A percentile compares a stretch with the other conserved stretches of the same genome.
Evolutionary conservation across 37 sponge, comb jelly and placozoan genomes (phyloP).

Genomic region (Amphimedon queenslandica): DNA sequence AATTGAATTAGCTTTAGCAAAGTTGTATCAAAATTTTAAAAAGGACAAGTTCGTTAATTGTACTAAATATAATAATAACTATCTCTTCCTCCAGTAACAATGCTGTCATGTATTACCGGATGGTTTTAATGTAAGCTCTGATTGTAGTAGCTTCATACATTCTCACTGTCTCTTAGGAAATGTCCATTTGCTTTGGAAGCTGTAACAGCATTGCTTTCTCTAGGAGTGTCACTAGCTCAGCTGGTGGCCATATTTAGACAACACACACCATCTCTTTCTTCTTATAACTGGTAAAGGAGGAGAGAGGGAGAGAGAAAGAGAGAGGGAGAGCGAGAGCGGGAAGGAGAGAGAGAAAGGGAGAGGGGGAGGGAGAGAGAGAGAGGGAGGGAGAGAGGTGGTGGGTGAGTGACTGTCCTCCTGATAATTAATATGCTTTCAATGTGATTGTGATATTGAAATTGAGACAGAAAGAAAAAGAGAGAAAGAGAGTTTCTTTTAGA

Average conservation of each 20-base stretch:
- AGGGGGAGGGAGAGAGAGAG: too few species aligned
- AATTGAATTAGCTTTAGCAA: constrained; percentile 23
- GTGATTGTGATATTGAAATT: too few species aligned
- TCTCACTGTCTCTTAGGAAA: constrained; percentile 1
- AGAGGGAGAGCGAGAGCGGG: too few species aligned
- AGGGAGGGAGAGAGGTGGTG: too few species aligned
- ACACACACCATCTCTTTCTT: not conserved
- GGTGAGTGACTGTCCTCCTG: too few species aligned
- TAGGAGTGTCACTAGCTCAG: constrained; percentile 16
- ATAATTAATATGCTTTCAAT: too few species aligned
- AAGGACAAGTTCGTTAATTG: constrained; percentile 24
- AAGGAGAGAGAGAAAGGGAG: too few species aligned
- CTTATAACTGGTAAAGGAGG: too few species aligned
- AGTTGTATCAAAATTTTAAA: constrained; percentile 29
- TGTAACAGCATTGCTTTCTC: constrained; percentile 12
- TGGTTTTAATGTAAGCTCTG: constrained; percentile 19
- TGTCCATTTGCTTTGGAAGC: constrained; percentile 35
- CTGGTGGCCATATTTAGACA: not conserved
- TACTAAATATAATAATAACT: not conserved
- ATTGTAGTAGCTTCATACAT: not conserved
- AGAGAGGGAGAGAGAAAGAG: too few species aligned
- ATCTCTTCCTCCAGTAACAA: not conserved
- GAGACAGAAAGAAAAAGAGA: too few species aligned
- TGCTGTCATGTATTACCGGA: constrained; percentile 30
- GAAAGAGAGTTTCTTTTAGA: too few species aligned